Percentiles rank a stretch among this genome's conserved stretches.
These are phyloP conservation scores for Marasmarcha lunaedactyla DNA, from an alignment of 2,888 invertebrate genomes.

Conservation along the genomic window DNA sequence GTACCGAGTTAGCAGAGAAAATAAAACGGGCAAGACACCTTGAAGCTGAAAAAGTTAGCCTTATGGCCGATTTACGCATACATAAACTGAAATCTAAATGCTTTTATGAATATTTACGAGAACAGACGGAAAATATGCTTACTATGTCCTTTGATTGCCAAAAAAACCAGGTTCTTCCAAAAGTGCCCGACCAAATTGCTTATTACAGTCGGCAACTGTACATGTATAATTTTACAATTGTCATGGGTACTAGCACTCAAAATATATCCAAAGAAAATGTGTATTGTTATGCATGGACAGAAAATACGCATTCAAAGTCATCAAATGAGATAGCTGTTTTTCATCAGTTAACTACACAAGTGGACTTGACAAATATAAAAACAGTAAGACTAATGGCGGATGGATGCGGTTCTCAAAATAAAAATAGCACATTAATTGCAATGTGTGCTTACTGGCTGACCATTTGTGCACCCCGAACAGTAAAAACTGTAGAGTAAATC, in stretches of 20 bases:
- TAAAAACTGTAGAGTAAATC: constrained; percentile 6
- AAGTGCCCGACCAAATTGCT: constrained; percentile 10
- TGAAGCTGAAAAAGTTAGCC: background rate
- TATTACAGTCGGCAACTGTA: constrained; percentile 14
- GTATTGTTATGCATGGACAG: constrained; percentile 11
- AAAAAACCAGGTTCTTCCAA: constrained; percentile 14
- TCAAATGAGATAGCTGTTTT: constrained; percentile 10
- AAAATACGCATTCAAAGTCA: constrained; percentile 6
- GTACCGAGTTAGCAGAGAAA: constrained; percentile 7
- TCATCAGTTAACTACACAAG: constrained; percentile 1
- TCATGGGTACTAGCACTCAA: too few species aligned
- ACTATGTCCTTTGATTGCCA: constrained; percentile 13
- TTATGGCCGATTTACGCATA: constrained; percentile 3
- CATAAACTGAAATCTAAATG: too few species aligned
- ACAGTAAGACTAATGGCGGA: constrained; percentile 13
- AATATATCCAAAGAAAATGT: constrained; percentile 9
- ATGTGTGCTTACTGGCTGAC: constrained; percentile 7
- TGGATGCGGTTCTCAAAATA: too few species aligned
- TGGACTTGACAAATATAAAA: constrained; percentile 8
- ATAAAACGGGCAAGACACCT: constrained; percentile 4
- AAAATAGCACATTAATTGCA: constrained; percentile 11
- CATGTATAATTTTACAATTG: constrained; percentile 13
- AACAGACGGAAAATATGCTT: constrained; percentile 4
- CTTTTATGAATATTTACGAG: constrained; percentile 7
- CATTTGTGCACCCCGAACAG: constrained; percentile 2